A percentile compares a stretch with the other conserved stretches of the same genome.
phyloP scores from a whole-genome alignment of 2,888 invertebrate species.

The Seira musarum region DNA sequence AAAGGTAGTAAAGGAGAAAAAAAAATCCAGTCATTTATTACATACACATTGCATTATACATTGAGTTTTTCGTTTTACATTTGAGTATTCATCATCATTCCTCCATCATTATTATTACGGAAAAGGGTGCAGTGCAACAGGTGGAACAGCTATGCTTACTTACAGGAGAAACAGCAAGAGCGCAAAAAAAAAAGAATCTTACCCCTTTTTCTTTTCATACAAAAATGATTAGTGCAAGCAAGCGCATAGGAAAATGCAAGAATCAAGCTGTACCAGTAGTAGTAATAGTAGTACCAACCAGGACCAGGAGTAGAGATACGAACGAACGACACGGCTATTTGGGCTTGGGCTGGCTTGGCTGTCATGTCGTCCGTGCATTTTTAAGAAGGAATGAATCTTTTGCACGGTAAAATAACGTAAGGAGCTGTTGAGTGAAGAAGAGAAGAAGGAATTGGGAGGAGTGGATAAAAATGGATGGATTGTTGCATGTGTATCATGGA shows the following conservation, averaged over 20 bases:
- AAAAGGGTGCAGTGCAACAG: slow-evolving; percentile 61
- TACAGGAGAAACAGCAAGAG: background rate
- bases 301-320: too few species aligned
- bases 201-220: slow-evolving; percentile 37
- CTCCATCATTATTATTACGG: slow-evolving; percentile 32
- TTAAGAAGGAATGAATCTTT: too few species aligned
- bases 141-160: slow-evolving; percentile 45
- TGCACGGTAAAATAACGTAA: too few species aligned
- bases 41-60: too few species aligned
- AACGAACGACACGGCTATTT: too few species aligned
- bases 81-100: background rate
- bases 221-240: slow-evolving; percentile 36
- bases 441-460: too few species aligned
- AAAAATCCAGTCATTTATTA: slow-evolving; percentile 17
- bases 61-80: too few species aligned
- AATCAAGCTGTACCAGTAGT: background rate
- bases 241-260: background rate
- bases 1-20: background rate
- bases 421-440: too few species aligned
- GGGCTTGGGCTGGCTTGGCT: too few species aligned
- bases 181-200: slow-evolving; percentile 36
- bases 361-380: too few species aligned
- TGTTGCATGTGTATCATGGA: background rate
- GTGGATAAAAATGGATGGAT: slow-evolving; percentile 5
- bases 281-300: background rate